phyloP scores from a whole-genome alignment of 2,888 invertebrate genomes.

The Atethmia centrago region DNA sequence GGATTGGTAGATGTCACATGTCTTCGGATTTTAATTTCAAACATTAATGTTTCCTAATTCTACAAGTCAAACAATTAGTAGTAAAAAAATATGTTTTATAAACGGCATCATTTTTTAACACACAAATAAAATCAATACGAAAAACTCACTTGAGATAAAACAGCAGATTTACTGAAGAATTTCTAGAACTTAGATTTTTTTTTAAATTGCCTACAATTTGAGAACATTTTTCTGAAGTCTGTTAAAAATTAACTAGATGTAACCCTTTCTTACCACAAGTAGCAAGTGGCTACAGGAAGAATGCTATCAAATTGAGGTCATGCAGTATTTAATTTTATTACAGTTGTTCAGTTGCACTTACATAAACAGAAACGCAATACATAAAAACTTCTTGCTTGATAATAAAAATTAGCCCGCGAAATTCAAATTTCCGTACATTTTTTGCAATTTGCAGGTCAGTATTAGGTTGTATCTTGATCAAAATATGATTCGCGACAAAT shows the following conservation, averaged over 20 bases:
- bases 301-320: not conserved
- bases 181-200: not conserved
- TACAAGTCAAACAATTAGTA: too few species aligned
- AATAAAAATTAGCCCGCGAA: too few species aligned
- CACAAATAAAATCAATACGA: not conserved
- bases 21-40: too few species aligned
- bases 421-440: too few species aligned
- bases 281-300: not conserved
- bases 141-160: not conserved
- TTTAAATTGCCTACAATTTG: too few species aligned
- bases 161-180: not conserved
- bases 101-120: not conserved
- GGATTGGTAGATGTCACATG: too few species aligned
- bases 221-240: not conserved
- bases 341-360: not conserved
- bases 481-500: too few species aligned
- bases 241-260: not conserved
- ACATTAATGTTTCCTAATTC: too few species aligned
- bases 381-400: not conserved
- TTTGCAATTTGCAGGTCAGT: too few species aligned
- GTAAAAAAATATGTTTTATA: too few species aligned
- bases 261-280: not conserved
- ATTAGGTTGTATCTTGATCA: too few species aligned
- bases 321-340: not conserved
- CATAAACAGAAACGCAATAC: not conserved